Percentiles rank a stretch among this genome's conserved stretches.
These are phyloP conservation scores for Eulithis prunata DNA, from an alignment of 2,888 invertebrate genomes.

Conservation along the genomic window DNA sequence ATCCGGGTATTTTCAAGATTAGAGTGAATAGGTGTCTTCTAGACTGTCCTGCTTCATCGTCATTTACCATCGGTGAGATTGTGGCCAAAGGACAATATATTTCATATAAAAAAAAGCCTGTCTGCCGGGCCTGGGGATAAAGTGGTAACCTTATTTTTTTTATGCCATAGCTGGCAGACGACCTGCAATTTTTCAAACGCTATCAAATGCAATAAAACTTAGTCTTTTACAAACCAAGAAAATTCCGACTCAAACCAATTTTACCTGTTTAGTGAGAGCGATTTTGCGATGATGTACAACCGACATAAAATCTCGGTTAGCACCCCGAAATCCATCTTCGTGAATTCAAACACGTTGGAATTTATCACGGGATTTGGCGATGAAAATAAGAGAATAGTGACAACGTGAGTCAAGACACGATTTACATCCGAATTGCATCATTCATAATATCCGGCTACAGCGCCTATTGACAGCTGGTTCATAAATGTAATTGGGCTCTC, in stretches of 20 bases:
- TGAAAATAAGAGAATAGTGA: conserved; percentile 56
- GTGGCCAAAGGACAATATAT: too few relatives aligned
- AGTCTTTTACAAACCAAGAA: not conserved
- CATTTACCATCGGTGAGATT: too few relatives aligned
- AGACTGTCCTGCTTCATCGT: too few relatives aligned
- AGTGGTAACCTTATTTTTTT: too few relatives aligned
- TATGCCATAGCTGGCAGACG: too few relatives aligned
- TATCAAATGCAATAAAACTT: too few relatives aligned
- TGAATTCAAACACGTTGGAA: conserved; percentile 26
- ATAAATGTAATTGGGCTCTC: not conserved
- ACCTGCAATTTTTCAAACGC: too few relatives aligned
- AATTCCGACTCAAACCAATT: not conserved
- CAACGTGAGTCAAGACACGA: conserved; percentile 53
- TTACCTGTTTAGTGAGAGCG: conserved; percentile 7
- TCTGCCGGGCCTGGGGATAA: too few relatives aligned
- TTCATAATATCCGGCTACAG: conserved; percentile 63
- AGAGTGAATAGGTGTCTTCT: too few relatives aligned
- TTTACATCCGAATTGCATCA: conserved; percentile 74
- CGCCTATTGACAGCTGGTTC: conserved; percentile 23
- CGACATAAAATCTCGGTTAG: conserved; percentile 30
- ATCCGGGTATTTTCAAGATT: too few relatives aligned
- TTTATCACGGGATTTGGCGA: conserved; percentile 45
- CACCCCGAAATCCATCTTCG: conserved; percentile 32
- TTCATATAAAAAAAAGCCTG: too few relatives aligned
- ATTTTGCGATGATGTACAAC: conserved; percentile 19